Percentiles rank a stretch among this genome's conserved stretches.
These are phyloP conservation scores for Chionis minor DNA, from an alignment of 2,113 vertebrate genomes.

Conservation along the genomic window DNA sequence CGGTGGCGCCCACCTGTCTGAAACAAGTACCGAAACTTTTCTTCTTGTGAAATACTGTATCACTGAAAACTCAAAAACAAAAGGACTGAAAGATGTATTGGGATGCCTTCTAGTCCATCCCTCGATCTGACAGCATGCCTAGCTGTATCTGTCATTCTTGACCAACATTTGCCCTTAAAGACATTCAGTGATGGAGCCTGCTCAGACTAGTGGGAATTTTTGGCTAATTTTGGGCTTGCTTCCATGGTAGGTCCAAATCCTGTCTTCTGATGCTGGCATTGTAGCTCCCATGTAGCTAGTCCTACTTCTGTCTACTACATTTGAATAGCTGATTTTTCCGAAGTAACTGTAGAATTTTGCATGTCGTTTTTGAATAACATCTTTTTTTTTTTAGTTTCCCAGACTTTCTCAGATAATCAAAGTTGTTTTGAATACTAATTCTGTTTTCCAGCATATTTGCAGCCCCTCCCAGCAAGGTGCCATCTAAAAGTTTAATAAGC, in stretches of 20 bases:
- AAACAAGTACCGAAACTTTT: neutral
- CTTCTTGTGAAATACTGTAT: neutral
- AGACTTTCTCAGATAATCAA: neutral
- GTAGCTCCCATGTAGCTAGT: neutral
- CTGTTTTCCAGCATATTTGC: slow-evolving; percentile 1
- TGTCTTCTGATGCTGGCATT: neutral
- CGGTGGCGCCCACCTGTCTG: neutral
- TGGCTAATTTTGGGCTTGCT: neutral
- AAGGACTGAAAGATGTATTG: neutral
- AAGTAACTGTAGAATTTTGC: slow-evolving; percentile 8
- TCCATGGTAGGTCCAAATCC: neutral
- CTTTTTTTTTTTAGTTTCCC: neutral
- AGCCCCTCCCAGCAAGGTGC: slow-evolving; percentile 17
- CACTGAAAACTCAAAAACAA: neutral
- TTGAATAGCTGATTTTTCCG: slow-evolving; percentile 24
- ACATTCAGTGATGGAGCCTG: neutral
- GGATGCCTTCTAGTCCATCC: neutral
- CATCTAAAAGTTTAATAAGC: slow-evolving; percentile 11
- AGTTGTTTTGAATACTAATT: slow-evolving; percentile 17
- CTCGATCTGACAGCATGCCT: rapidly evolving
- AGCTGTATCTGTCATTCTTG: neutral
- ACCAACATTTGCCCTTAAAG: neutral
- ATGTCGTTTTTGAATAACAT: neutral
- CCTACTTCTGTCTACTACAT: neutral
- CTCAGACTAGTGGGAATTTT: neutral